A percentile compares a stretch with the other conserved stretches of the same genome.
phyloP scores from a whole-genome alignment of 2,888 invertebrate species.

The Exocentrus adspersus region DNA sequence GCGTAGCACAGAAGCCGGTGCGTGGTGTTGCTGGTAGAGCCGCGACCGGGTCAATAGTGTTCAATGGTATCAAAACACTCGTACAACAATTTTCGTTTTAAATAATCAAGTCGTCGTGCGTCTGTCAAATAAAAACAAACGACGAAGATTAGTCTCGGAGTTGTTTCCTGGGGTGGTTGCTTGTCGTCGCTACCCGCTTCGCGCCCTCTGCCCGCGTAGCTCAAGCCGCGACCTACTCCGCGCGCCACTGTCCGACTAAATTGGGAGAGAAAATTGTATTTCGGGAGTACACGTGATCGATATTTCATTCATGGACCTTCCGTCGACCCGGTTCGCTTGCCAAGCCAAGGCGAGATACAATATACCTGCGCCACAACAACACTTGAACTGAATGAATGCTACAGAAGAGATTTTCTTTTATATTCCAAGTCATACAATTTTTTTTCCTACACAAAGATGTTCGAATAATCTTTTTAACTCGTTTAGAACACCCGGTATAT shows the following conservation, averaged over 20 bases:
- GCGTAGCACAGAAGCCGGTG: not conserved
- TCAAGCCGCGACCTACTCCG: constrained; percentile 19
- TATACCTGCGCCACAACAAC: too few species aligned
- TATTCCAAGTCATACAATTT: too few species aligned
- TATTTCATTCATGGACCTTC: constrained; percentile 58
- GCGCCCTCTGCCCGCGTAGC: not conserved
- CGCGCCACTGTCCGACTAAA: constrained; percentile 40
- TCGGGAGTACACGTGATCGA: constrained; percentile 51
- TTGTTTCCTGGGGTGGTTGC: too few species aligned
- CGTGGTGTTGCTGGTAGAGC: constrained; percentile 1
- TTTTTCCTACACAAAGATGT: too few species aligned
- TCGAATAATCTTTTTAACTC: too few species aligned
- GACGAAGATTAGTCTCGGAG: too few species aligned
- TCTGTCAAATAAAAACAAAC: too few species aligned
- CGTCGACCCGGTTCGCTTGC: constrained; percentile 44
- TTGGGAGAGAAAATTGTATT: constrained; percentile 45
- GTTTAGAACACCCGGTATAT: too few species aligned
- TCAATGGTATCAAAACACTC: not conserved
- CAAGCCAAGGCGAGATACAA: constrained; percentile 9
- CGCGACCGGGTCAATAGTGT: not conserved
- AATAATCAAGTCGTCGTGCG: too few species aligned
- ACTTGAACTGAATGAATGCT: too few species aligned
- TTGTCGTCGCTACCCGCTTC: constrained; percentile 5
- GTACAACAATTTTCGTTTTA: too few species aligned
- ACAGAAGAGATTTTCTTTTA: too few species aligned